These are phyloP conservation scores for Megathymus violae DNA, from an alignment of 1,140 invertebrate genomes.

Conservation along the genomic window DNA sequence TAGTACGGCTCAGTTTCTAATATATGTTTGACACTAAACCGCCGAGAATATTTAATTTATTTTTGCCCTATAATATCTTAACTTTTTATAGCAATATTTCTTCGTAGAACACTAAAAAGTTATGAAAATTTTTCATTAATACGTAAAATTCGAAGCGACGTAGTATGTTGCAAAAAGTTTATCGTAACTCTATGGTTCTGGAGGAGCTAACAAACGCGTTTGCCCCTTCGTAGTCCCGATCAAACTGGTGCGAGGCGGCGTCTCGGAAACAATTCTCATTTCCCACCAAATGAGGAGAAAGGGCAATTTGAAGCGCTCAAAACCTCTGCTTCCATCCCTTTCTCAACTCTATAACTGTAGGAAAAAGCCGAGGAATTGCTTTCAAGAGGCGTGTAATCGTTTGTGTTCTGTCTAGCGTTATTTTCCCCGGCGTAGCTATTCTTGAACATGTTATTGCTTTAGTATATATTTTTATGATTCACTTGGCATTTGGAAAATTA, in stretches of 20 bases:
- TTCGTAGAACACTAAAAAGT: no score
- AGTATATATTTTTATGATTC: no score
- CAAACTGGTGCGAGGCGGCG: slow-evolving; percentile 29
- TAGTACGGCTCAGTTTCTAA: slow-evolving; percentile 38
- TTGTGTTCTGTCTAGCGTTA: slow-evolving; percentile 36
- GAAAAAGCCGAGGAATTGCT: slow-evolving; percentile 33
- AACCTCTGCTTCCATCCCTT: slow-evolving; percentile 38
- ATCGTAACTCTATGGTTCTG: slow-evolving; percentile 7
- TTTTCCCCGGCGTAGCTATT: slow-evolving; percentile 21
- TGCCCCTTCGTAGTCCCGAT: slow-evolving; percentile 31
- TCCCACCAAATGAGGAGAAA: slow-evolving; percentile 27
- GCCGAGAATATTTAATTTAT: not conserved
- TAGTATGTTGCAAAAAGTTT: slow-evolving; percentile 13
- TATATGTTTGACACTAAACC: slow-evolving; percentile 11
- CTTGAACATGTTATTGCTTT: no score
- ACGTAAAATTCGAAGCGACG: no score
- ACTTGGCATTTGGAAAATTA: no score
- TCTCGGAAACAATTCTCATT: slow-evolving; percentile 39
- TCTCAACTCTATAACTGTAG: slow-evolving; percentile 30
- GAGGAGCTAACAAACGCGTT: slow-evolving; percentile 24
- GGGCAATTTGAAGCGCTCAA: slow-evolving; percentile 35
- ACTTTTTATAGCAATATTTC: not conserved
- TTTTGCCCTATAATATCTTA: not conserved
- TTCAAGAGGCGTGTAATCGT: slow-evolving; percentile 39
- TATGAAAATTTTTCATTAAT: no score